A percentile compares a stretch with the other conserved stretches of the same genome.
phyloP scores from a whole-genome alignment of 2,888 invertebrate genomes.

The Calameuta idolon region DNA sequence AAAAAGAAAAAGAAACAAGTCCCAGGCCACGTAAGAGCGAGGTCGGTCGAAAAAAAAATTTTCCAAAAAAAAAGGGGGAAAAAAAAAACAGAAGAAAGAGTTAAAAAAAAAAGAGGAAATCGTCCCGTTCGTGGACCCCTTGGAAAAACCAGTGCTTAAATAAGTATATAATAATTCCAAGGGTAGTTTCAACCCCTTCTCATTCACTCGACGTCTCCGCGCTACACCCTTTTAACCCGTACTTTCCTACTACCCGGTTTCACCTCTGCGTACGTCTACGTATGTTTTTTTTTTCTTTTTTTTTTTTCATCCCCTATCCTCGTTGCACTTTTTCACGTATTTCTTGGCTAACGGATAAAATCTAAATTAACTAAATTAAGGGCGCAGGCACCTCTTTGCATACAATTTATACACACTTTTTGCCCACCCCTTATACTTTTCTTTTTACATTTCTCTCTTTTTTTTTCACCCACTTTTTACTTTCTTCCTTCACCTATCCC shows the following conservation, averaged over 20 bases:
- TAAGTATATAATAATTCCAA: conserved; percentile 67
- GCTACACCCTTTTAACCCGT: too few relatives aligned
- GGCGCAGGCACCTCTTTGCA: conserved; percentile 57
- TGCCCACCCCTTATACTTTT: conserved; percentile 20
- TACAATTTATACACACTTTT: conserved; percentile 60
- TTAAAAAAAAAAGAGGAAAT: conserved; percentile 37
- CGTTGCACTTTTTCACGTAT: conserved; percentile 22
- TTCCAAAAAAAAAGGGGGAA: conserved; percentile 29
- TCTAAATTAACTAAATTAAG: conserved; percentile 68
- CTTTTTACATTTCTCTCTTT: conserved; percentile 26
- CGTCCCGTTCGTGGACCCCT: conserved; percentile 50
- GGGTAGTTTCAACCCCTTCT: conserved; percentile 41
- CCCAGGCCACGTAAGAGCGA: conserved; percentile 11
- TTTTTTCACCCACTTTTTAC: conserved; percentile 27
- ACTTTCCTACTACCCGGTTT: too few relatives aligned
- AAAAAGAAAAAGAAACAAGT: conserved; percentile 20
- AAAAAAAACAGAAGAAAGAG: conserved; percentile 15
- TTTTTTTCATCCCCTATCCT: conserved; percentile 19
- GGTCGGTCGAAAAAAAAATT: conserved; percentile 22
- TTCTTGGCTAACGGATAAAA: conserved; percentile 65
- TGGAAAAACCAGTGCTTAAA: conserved; percentile 53
- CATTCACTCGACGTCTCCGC: conserved; percentile 18
- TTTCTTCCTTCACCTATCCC: conserved; percentile 14
- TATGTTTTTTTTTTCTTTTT: background rate
- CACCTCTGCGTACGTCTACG: background rate